phyloP scores from a whole-genome alignment of 2,888 invertebrate species.

The Morpho deidamia region DNA sequence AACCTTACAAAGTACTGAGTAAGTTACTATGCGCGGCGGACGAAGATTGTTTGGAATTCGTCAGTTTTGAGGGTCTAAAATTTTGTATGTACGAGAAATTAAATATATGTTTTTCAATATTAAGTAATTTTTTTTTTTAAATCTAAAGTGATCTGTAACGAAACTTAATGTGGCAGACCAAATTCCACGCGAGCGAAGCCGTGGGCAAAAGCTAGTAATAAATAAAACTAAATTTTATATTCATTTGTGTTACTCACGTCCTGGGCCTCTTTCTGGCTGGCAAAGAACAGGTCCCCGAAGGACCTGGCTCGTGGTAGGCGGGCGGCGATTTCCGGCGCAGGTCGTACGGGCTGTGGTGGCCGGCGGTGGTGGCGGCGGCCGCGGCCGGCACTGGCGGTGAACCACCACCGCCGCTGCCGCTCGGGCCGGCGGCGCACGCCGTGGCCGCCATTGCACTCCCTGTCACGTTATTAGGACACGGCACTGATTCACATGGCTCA shows the following conservation, averaged over 20 bases:
- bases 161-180: no score
- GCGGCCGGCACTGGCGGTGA: conserved; percentile 74
- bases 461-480: conserved; percentile 83
- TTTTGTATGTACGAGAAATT: no score
- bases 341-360: conserved; percentile 94
- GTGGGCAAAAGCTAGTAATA: no score
- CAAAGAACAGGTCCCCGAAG: conserved; percentile 81
- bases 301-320: conserved; percentile 84
- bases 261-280: conserved; percentile 92
- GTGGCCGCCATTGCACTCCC: conserved; percentile 72
- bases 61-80: no score
- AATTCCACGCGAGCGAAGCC: no score
- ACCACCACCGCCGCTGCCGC: conserved; percentile 73
- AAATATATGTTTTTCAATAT: no score
- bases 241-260: conserved; percentile 57
- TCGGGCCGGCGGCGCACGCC: conserved; percentile 67
- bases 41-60: no score
- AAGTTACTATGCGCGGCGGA: no score
- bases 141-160: no score
- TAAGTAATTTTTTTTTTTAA: no score
- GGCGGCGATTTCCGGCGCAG: conserved; percentile 88
- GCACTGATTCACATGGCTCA: conserved; percentile 88
- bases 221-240: no score
- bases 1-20: no score
- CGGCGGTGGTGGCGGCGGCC: conserved; percentile 83